These are phyloP conservation scores for Rhingia campestris DNA, from an alignment of 2,888 invertebrate genomes.

Conservation along the genomic window DNA sequence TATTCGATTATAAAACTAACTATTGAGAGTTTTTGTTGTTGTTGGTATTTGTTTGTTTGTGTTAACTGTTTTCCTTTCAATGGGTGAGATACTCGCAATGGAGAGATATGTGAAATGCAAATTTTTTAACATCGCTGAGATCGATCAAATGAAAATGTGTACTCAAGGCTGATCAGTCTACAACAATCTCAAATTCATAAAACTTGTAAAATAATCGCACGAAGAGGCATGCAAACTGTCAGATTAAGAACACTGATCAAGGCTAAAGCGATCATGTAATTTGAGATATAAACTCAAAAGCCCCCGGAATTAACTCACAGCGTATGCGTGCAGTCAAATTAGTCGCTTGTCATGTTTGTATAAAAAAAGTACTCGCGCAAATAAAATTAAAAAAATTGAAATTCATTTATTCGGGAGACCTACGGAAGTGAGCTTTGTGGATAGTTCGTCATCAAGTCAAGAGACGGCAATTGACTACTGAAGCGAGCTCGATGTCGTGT, in stretches of 20 bases:
- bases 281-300: conserved; percentile 10
- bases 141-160: not conserved
- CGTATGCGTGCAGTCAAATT: not conserved
- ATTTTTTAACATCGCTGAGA: conserved; percentile 21
- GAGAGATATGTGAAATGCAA: not conserved
- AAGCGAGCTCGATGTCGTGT: not conserved
- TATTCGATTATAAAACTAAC: conserved; percentile 42
- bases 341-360: not conserved
- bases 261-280: conserved; percentile 23
- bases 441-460: conserved; percentile 25
- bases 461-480: not conserved
- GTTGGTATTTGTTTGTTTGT: not conserved
- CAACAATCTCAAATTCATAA: conserved; percentile 7
- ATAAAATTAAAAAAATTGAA: conserved; percentile 23
- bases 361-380: not conserved
- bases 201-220: conserved; percentile 12
- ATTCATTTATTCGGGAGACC: conserved; percentile 47
- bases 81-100: not conserved
- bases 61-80: conserved; percentile 32
- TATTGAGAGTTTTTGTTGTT: conserved; percentile 25
- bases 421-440: conserved; percentile 5
- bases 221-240: conserved; percentile 8
- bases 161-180: conserved; percentile 23
- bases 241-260: conserved; percentile 44
- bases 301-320: conserved; percentile 30